Percentiles rank a stretch among this genome's conserved stretches.
Conservation (phyloP, 2,888 invertebrate genomes). For the Trichogramma evanescens region DNA sequence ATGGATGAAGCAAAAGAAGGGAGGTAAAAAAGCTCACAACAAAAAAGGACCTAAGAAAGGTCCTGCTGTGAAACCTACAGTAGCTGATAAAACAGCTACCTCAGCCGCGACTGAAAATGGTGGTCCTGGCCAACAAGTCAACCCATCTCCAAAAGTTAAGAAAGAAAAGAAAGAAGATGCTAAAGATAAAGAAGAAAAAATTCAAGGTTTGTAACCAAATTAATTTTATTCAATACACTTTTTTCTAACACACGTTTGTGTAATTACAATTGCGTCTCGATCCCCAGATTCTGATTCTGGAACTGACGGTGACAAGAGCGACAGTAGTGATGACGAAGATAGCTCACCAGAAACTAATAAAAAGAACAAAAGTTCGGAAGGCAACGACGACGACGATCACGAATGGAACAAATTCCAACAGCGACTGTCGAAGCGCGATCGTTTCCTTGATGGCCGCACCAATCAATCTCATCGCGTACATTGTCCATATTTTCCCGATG, state of each 20-base stretch:
- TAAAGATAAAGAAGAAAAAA: conserved; percentile 6
- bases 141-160: conserved; percentile 32
- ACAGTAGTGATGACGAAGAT: conserved; percentile 51
- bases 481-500: conserved; percentile 89
- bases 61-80: neutral
- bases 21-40: conserved; percentile 58
- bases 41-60: conserved; percentile 49
- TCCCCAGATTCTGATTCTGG: neutral
- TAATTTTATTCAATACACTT: too few relatives aligned
- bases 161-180: conserved; percentile 35
- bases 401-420: conserved; percentile 89
- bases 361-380: conserved; percentile 39
- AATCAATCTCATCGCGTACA: conserved; percentile 95
- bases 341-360: conserved; percentile 42
- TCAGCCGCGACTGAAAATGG: conserved; percentile 14
- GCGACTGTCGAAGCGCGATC: conserved; percentile 78
- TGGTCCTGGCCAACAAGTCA: conserved; percentile 16
- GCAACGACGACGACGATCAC: conserved; percentile 65
- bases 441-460: conserved; percentile 83
- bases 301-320: conserved; percentile 43
- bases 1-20: conserved; percentile 74
- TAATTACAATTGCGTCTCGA: conserved; percentile 27
- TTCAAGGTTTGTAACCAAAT: too few relatives aligned
- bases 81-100: neutral
- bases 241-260: conserved; percentile 1